These are phyloP conservation scores for Nephrocerus scutellatus DNA, from an alignment of 2,888 invertebrate species.

Conservation along the genomic window DNA sequence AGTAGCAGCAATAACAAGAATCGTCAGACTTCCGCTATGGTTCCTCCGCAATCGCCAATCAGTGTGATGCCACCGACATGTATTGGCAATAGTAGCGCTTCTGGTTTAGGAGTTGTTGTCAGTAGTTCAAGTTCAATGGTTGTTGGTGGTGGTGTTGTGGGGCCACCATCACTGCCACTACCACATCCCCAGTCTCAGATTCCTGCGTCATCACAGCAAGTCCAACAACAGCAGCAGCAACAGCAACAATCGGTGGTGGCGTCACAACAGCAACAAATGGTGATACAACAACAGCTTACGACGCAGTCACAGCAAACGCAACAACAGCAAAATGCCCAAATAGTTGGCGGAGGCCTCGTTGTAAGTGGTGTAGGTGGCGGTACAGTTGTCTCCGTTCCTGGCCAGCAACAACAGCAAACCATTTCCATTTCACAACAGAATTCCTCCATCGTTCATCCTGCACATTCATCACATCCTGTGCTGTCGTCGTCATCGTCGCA, in stretches of 20 bases:
- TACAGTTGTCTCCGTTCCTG: too few species aligned
- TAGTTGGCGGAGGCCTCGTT: too few species aligned
- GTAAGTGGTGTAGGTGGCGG: too few species aligned
- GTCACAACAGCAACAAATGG: constrained; percentile 29
- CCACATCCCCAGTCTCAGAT: constrained; percentile 27
- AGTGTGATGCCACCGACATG: constrained; percentile 27
- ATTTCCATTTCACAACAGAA: too few species aligned
- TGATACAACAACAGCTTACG: constrained; percentile 29
- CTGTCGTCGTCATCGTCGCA: constrained; percentile 25
- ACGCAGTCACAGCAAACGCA: constrained; percentile 31
- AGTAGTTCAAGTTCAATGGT: constrained; percentile 28
- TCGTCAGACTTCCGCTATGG: constrained; percentile 41
- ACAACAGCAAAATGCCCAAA: constrained; percentile 24
- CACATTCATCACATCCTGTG: too few species aligned
- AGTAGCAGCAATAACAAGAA: constrained; percentile 32
- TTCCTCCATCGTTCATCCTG: too few species aligned
- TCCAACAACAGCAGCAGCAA: constrained; percentile 29
- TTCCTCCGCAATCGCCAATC: constrained; percentile 44
- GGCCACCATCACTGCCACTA: constrained; percentile 28
- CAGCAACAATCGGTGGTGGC: constrained; percentile 29
- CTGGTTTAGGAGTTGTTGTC: constrained; percentile 19
- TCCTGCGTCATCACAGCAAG: constrained; percentile 27
- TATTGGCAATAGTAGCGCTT: constrained; percentile 15
- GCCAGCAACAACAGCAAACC: constrained; percentile 21
- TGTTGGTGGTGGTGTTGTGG: constrained; percentile 24